Base-by-base conservation (phyloP, 2,888 invertebrate species). In the Lysandra coridon region DNA sequence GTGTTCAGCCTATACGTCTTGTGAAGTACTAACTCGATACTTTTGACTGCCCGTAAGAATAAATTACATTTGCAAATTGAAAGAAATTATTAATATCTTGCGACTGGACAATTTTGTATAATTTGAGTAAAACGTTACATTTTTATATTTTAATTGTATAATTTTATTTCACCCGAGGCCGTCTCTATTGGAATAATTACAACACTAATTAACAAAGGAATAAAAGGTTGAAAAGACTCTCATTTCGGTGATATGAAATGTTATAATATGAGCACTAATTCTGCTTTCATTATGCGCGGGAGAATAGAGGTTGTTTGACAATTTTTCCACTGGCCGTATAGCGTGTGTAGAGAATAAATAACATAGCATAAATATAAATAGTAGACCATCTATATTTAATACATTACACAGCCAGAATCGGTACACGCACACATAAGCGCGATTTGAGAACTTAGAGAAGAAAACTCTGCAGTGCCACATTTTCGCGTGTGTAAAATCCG, bases 271-370 rank as follows among this genome's bases (percentile, higher is more conserved):
- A 69, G 33, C 33, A 33, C 40, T 74, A 74, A 74, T 74, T 74
- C 44, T 74, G n/a, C n/a, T 40, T 73, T 74, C 74, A 74, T 74
- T 74, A 74, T 74, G 7, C 74, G 14, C 74, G 44, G n/a, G 44
- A 23, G 74, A 74, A 74, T 74, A 10, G 44, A 44, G 40, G 37
- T 23, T 74, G 44, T 74, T 44, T 40, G 44, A 74, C 40, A 74
- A 7, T 74, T 74, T 74, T 74, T 74, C 40, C 4, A 2, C 40
- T 44, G 40, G 74, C n/a, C 44, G 44, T 40, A n/a, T 74, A 44
- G 10, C 33, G 14, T 5, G 14, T 69, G 33, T 23, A 30, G 23
- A 62, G 23, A 62, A 57, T 17, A 17, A 57, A 17, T 17, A 17
- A 57, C 4, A 17, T 17, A 57, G 12, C 7, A 53, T 53, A 53